Conservation (phyloP, 2,113 vertebrate species). For the Deroptyus accipitrinus region DNA sequence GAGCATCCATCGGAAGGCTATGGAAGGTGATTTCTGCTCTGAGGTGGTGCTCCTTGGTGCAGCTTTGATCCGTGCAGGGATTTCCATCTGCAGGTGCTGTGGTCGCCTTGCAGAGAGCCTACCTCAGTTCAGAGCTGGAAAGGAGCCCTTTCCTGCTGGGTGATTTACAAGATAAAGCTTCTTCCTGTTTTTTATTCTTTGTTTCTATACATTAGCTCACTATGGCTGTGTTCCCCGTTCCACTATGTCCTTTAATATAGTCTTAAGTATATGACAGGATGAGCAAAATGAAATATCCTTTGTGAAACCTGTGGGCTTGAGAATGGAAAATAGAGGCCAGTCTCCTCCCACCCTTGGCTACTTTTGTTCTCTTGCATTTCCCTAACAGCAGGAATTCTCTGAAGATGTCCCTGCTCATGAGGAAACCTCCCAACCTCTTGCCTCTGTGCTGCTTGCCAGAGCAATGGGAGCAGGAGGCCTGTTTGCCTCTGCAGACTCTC, state of each 20-base stretch:
- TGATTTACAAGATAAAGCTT: neutral
- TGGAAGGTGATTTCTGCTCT: neutral
- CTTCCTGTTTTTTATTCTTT: neutral
- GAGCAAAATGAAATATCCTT: neutral
- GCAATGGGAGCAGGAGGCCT: neutral
- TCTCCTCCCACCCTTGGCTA: neutral
- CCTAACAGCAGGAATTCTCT: neutral
- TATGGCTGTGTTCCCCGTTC: neutral
- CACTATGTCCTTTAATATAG: neutral
- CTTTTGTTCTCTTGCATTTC: neutral
- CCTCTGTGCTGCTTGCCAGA: neutral
- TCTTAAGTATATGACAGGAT: neutral
- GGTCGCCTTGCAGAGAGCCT: rapidly evolving
- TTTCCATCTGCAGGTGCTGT: neutral
- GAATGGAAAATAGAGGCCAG: neutral
- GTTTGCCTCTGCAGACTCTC: neutral
- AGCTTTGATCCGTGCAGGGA: neutral
- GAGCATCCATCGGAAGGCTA: neutral
- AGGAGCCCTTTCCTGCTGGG: neutral
- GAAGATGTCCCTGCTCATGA: rapidly evolving
- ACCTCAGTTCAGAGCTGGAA: neutral
- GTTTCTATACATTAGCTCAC: neutral
- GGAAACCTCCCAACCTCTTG: neutral
- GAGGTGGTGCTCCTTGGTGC: neutral
- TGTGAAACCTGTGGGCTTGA: neutral